Base-by-base conservation (phyloP, 1,140 invertebrate species). In the Conus ventricosus region DNA sequence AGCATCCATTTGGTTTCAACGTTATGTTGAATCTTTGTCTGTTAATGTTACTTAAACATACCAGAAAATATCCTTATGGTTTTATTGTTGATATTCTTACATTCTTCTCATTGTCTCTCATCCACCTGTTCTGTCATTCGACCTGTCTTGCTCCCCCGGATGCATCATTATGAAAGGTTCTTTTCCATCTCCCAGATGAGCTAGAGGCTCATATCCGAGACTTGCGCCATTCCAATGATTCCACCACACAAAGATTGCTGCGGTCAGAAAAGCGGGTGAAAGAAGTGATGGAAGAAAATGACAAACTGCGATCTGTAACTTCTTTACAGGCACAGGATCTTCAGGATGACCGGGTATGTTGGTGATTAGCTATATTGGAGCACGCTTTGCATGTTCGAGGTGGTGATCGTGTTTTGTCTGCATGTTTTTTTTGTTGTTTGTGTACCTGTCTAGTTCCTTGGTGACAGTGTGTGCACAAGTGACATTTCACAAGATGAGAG, bases 161-260 rank as follows among this genome's bases (percentile, higher is more conserved):
- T 23, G 83, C 39, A 25, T 84, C 63, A 60, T 60, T 7, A 15
- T 75, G 67, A 15, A n/a, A 7, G 20, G 17, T 75, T 15, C n/a
- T 75, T 67, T 88, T 88, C 6, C 85, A 20, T 82, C 20, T 89
- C 85, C 55, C 89, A 94, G 93, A 75, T 87, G 93, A 94, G 25
- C 87, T 94, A 23, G 90, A 93, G 57, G 90, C 91, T 53, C 92
- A 93, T 23, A 89, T 94, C 15, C 89, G 90, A 54, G 93, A 94
- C 75, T 80, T 93, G 71, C 91, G 93, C 17, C 92, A 93, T 67
- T 91, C 91, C 17, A 92, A 91, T 87, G 92, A 94, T 60, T 88
- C 90, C 1, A 90, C 93, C 5, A 87, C 88, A 1, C 27, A 83
- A 5, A 91, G 91, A 55, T 54, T 93, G 23, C 60, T 85, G 51